Conservation (phyloP, 92 coral and sea anemone genomes). For the Heliopora coerulea region DNA sequence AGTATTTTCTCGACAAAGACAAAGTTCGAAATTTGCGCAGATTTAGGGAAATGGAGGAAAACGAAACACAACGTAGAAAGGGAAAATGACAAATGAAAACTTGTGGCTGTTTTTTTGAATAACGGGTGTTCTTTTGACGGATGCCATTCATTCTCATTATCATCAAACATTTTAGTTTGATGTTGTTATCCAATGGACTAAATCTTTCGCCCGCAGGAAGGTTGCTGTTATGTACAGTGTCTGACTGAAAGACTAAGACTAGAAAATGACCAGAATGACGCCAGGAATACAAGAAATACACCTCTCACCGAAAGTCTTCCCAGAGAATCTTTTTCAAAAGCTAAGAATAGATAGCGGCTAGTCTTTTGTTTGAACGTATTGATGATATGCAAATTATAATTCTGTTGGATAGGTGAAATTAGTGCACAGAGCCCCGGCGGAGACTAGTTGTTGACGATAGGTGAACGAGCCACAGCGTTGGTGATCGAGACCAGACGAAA, state of each 20-base stretch:
- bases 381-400: conserved; percentile 28
- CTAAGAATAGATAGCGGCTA: conserved; percentile 40
- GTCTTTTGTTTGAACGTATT: conserved; percentile 21
- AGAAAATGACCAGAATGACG: not conserved
- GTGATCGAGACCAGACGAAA: conserved; percentile 31
- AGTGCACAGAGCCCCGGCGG: conserved; percentile 23
- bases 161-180: not conserved
- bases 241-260: not conserved
- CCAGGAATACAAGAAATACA: not conserved
- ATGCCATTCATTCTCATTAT: not conserved
- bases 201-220: not conserved
- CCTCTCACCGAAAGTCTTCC: too few species aligned
- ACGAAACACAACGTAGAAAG: not conserved
- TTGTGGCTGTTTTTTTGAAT: conserved; percentile 14
- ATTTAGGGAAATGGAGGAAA: not conserved
- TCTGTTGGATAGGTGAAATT: conserved; percentile 15
- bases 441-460: conserved; percentile 32
- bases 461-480: conserved; percentile 31
- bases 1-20: not conserved
- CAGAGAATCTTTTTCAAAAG: conserved; percentile 25
- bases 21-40: not conserved
- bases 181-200: not conserved
- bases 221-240: not conserved
- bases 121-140: conserved; percentile 29
- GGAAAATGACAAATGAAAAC: conserved; percentile 23